Base-by-base conservation (phyloP, 1,140 invertebrate genomes). In the Bombus cullumanus region DNA sequence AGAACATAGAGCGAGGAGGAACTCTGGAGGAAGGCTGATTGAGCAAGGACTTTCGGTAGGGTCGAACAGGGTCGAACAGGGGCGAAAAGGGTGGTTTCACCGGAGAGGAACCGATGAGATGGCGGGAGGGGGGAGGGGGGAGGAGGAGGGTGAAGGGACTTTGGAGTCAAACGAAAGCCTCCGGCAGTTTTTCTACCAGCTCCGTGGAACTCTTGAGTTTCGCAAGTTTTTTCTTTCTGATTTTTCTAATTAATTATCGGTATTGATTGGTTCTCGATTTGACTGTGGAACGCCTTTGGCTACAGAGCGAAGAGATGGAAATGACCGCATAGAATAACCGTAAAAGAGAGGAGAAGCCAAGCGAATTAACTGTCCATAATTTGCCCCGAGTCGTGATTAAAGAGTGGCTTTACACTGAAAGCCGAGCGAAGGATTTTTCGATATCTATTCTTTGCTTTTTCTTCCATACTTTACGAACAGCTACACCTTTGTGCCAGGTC, bases 171-270 rank as follows among this genome's bases (percentile, higher is more conserved):
- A 83, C 83, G 87, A 89, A 83, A 86, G 90, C 90, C 89, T 87
- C 84, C 73, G 89, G 91, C 92, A 90, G 88, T 92, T 92, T 92
- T 92, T 91, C 79, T 76, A 85, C 66, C 82, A 75, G 73, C 76
- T 71, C 15, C 75, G 78, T 53, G 82, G 73, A 88, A 87, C 87
- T 89, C 87, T 91, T 86, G 86, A 91, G 89, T 92, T 92, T 92
- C 89, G 88, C 83, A 86, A 92, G 91, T 92, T 93, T 90, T 81
- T 91, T 91, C 86, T 83, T 86, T 82, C 83, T 81, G 72, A 88
- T 88, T 93, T 93, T 92, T 93, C 90, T 92, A 93, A 93, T 94
- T 94, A 93, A 94, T 94, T 93, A 93, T 92, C 90, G 88, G 86
- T 91, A 93, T 93, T 92, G 91, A 94, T 93, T 93, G 91, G 88